Percentiles rank a stretch among this genome's conserved stretches.
phyloP scores from a whole-genome alignment of 2,797 vertebrate genomes.

The Heliangelus exortis region DNA sequence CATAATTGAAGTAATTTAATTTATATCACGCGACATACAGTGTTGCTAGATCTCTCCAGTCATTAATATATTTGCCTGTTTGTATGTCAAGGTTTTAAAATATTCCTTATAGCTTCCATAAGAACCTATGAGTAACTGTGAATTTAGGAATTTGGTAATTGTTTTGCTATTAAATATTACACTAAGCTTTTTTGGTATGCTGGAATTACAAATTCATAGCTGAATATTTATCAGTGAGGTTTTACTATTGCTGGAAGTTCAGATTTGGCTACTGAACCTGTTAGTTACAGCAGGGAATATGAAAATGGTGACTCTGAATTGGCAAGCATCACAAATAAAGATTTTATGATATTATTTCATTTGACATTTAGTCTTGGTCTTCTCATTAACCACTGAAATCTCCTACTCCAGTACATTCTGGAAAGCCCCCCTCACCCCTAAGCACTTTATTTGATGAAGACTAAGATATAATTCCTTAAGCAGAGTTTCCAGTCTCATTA shows the following conservation, averaged over 20 bases:
- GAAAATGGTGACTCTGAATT: neutral
- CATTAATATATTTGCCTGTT: neutral
- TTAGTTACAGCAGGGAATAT: neutral
- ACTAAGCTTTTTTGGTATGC: neutral
- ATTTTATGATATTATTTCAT: constrained; percentile 4
- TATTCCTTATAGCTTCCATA: neutral
- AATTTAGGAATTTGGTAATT: neutral
- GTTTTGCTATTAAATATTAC: neutral
- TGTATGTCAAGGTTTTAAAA: neutral
- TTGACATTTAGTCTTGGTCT: constrained; percentile 39
- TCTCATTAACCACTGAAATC: constrained; percentile 16
- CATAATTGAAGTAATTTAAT: neutral
- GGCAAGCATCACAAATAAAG: constrained; percentile 2
- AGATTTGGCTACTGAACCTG: neutral
- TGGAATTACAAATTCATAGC: neutral
- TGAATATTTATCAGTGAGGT: neutral
- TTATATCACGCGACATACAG: neutral
- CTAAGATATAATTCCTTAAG: constrained; percentile 34
- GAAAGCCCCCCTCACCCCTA: neutral
- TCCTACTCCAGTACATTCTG: neutral
- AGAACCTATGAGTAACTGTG: neutral
- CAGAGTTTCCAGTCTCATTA: constrained; percentile 28
- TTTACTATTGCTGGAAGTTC: neutral
- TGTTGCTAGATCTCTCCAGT: neutral
- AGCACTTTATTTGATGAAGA: constrained; percentile 25